Evolutionary conservation across 2,888 invertebrate species (phyloP).

Genomic region (Lymantria dispar): DNA sequence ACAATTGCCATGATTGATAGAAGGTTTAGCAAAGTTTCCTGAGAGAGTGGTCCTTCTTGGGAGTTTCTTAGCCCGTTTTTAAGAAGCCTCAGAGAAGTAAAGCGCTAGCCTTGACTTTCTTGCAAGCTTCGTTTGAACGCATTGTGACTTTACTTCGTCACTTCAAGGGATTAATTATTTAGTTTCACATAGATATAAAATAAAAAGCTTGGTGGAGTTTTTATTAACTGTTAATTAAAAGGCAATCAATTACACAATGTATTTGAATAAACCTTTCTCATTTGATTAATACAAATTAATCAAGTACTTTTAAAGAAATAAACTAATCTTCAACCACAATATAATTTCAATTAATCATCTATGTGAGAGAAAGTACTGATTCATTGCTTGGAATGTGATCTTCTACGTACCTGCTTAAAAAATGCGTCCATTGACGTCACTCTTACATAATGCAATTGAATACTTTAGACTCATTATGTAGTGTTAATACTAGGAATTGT

Average conservation of each 20-base stretch:
- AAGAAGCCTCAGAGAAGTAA: too few species aligned
- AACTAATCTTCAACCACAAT: conserved; percentile 3
- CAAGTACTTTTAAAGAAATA: neutral
- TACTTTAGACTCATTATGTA: neutral
- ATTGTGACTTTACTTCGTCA: too few species aligned
- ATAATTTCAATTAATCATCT: conserved; percentile 22
- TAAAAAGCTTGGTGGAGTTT: too few species aligned
- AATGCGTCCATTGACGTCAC: conserved; percentile 49
- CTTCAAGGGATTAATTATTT: too few species aligned
- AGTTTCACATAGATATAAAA: too few species aligned
- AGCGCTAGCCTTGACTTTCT: too few species aligned
- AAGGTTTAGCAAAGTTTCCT: too few species aligned
- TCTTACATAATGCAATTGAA: conserved; percentile 49
- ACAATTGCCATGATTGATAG: too few species aligned
- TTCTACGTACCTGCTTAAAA: conserved; percentile 46
- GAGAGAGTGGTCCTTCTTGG: too few species aligned
- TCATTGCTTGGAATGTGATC: conserved; percentile 43
- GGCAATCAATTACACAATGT: neutral
- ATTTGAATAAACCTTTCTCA: neutral
- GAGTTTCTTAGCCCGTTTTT: too few species aligned
- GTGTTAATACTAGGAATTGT: conserved; percentile 15
- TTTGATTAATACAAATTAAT: conserved; percentile 1
- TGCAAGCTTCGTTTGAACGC: too few species aligned
- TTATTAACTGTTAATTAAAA: too few species aligned
- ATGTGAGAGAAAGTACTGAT: conserved; percentile 32